A percentile compares a stretch with the other conserved stretches of the same genome.
Evolutionary conservation across 2,888 invertebrate genomes (phyloP).

Genomic region (Trissonchulus latispiculum): DNA sequence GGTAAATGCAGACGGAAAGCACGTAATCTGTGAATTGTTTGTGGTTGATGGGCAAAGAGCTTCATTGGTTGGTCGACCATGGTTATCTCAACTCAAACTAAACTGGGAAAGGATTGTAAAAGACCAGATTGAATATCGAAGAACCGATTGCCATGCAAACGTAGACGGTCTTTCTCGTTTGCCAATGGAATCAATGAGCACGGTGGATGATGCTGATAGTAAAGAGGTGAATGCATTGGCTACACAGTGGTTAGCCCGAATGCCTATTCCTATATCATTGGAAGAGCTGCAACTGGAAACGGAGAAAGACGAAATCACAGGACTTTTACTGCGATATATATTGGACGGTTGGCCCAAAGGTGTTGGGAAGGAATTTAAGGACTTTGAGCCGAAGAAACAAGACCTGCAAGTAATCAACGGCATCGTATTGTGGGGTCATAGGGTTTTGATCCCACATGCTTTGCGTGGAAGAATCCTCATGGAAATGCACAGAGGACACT

Average conservation of each 20-base stretch:
- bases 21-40: too few relatives aligned
- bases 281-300: neutral
- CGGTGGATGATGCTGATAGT: neutral
- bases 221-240: neutral
- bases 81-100: too few relatives aligned
- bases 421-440: neutral
- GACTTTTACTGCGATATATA: neutral
- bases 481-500: neutral
- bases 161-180: neutral
- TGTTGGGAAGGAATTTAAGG: neutral
- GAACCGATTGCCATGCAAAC: neutral
- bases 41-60: too few relatives aligned
- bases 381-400: neutral
- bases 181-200: neutral
- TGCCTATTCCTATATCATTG: neutral
- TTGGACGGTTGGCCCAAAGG: neutral
- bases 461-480: neutral
- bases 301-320: neutral
- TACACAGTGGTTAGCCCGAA: neutral
- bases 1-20: too few relatives aligned
- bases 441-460: neutral
- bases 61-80: too few relatives aligned
- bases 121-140: neutral
- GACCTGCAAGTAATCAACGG: neutral
- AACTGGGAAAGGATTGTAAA: too few relatives aligned